A percentile compares a stretch with the other conserved stretches of the same genome.
These are phyloP conservation scores for Trachelus tabidus DNA, from an alignment of 2,888 invertebrate species.

Conservation along the genomic window DNA sequence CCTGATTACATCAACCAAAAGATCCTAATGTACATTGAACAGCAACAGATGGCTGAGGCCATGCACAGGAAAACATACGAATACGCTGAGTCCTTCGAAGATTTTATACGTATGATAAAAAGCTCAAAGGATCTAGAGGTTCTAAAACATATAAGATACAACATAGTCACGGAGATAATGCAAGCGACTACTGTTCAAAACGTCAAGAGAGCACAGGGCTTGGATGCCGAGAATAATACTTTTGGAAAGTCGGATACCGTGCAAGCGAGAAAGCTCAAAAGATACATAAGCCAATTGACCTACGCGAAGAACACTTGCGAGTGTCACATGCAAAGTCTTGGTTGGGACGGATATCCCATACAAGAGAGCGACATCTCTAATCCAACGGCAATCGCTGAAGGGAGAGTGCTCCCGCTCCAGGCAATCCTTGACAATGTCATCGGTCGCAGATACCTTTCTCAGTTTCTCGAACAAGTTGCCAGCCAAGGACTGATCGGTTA, in stretches of 20 bases:
- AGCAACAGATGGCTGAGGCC: slow-evolving; percentile 81
- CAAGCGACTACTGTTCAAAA: slow-evolving; percentile 93
- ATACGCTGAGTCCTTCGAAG: slow-evolving; percentile 90
- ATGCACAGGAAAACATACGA: slow-evolving; percentile 86
- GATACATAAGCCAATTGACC: slow-evolving; percentile 85
- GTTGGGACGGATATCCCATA: slow-evolving; percentile 76
- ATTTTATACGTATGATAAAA: slow-evolving; percentile 86
- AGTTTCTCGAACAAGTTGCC: slow-evolving; percentile 85
- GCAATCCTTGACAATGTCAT: slow-evolving; percentile 81
- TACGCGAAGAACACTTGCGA: slow-evolving; percentile 87
- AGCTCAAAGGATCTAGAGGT: slow-evolving; percentile 84
- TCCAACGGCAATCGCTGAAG: slow-evolving; percentile 45
- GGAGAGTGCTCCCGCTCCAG: slow-evolving; percentile 73
- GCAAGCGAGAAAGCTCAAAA: slow-evolving; percentile 84
- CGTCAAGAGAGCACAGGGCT: slow-evolving; percentile 85
- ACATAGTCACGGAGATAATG: slow-evolving; percentile 92
- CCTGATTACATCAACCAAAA: slow-evolving; percentile 93
- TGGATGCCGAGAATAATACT: slow-evolving; percentile 72
- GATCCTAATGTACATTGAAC: slow-evolving; percentile 84
- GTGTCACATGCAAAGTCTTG: slow-evolving; percentile 77
- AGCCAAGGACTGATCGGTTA: slow-evolving; percentile 88
- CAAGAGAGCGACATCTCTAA: slow-evolving; percentile 55
- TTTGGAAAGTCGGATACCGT: slow-evolving; percentile 79
- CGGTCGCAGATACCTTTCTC: slow-evolving; percentile 83
- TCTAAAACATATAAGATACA: slow-evolving; percentile 85